A percentile compares a stretch with the other conserved stretches of the same genome.
Evolutionary conservation across 1,140 invertebrate species (phyloP).

Genomic region (Brachionus rubens): DNA sequence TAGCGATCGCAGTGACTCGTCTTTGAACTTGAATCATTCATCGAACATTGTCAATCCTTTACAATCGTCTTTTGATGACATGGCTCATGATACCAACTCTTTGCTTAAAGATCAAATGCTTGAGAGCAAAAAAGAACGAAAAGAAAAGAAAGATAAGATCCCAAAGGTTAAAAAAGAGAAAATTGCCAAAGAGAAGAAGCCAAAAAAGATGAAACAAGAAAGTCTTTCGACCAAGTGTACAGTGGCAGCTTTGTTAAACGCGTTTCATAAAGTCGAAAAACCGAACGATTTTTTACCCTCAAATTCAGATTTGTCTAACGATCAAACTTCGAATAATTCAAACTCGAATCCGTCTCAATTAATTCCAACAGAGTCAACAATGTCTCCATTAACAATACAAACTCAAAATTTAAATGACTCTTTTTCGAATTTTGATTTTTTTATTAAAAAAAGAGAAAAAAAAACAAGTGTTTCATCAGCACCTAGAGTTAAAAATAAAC

Average conservation of each 20-base stretch:
- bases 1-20: conserved; percentile 42
- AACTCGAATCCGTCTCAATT: neutral
- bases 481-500: conserved; percentile 1
- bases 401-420: neutral
- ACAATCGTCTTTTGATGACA: conserved; percentile 13
- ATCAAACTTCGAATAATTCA: neutral
- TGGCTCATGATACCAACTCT: neutral
- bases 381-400: neutral
- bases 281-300: neutral
- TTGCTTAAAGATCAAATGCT: too few species aligned
- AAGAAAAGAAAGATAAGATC: neutral
- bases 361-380: neutral
- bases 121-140: too few species aligned
- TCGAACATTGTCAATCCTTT: conserved; percentile 18
- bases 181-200: conserved; percentile 18
- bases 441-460: conserved; percentile 12
- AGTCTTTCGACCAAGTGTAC: conserved; percentile 19
- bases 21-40: conserved; percentile 29
- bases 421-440: conserved; percentile 10
- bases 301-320: conserved; percentile 6
- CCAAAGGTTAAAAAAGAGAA: conserved; percentile 28
- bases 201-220: neutral
- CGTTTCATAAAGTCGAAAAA: conserved; percentile 10
- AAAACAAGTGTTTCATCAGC: neutral
- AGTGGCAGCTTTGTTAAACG: conserved; percentile 12